Evolutionary conservation across 2,888 invertebrate genomes (phyloP).

Genomic region (Lepeophtheirus nordmannii): DNA sequence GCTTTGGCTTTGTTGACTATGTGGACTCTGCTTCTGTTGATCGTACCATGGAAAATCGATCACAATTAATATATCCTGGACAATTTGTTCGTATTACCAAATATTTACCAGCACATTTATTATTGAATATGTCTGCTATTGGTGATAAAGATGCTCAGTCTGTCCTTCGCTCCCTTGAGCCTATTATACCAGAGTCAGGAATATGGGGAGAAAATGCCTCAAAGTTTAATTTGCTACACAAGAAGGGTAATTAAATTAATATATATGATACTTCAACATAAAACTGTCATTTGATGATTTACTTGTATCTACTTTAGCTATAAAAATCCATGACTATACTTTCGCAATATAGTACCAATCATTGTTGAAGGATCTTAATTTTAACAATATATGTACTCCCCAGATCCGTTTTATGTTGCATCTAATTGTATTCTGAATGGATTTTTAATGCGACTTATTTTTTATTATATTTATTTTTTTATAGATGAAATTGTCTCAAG

Average conservation of each 20-base stretch:
- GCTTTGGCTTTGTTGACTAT: conserved; percentile 19
- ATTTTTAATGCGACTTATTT: too few species aligned
- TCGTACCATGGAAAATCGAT: neutral
- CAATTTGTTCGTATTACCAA: conserved; percentile 8
- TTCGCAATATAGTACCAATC: too few species aligned
- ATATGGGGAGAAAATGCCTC: conserved; percentile 9
- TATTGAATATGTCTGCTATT: conserved; percentile 4
- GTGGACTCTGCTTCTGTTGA: neutral
- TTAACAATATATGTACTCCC: too few species aligned
- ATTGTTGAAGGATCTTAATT: too few species aligned
- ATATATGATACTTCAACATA: neutral
- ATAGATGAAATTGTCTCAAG: neutral
- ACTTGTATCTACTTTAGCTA: too few species aligned
- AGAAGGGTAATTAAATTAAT: neutral
- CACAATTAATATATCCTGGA: neutral
- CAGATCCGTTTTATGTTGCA: too few species aligned
- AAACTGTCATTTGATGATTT: too few species aligned
- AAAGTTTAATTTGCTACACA: neutral
- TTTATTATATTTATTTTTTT: neutral
- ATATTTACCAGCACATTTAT: neutral
- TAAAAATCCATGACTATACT: too few species aligned
- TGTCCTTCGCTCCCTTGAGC: neutral
- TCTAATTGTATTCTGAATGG: too few species aligned
- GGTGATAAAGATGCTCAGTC: conserved; percentile 2
- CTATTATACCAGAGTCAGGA: neutral